These are phyloP conservation scores for Menidia menidia DNA, from an alignment of 2,797 vertebrate genomes.

Conservation along the genomic window DNA sequence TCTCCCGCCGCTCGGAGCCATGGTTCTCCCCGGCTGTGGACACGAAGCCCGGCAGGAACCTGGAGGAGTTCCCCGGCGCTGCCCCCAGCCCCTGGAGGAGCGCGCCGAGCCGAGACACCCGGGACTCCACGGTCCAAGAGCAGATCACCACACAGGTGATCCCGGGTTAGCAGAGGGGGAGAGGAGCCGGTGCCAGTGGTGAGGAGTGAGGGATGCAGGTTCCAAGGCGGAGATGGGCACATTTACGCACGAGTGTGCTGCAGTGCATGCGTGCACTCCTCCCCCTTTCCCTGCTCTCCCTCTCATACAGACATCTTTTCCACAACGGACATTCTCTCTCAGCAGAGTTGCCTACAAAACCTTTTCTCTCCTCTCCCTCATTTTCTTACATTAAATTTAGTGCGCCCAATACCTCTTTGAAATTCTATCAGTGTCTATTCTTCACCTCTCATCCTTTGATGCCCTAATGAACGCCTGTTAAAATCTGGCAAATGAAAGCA, in stretches of 20 bases:
- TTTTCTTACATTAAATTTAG: background rate
- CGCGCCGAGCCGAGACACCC: conserved; percentile 73
- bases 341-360: background rate
- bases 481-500: background rate
- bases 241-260: conserved; percentile 70
- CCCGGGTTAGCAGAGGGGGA: conserved; percentile 34
- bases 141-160: conserved; percentile 55
- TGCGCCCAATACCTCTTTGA: conserved; percentile 6
- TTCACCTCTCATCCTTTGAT: conserved; percentile 60
- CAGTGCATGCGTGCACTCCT: conserved; percentile 33
- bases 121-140: conserved; percentile 70
- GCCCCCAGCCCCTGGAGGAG: conserved; percentile 78
- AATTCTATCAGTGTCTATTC: conserved; percentile 6
- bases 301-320: conserved; percentile 23
- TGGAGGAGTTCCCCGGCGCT: conserved; percentile 67
- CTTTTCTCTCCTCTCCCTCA: background rate
- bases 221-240: conserved; percentile 54
- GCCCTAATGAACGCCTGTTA: conserved; percentile 1
- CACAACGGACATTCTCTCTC: conserved; percentile 19
- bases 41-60: conserved; percentile 77
- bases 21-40: conserved; percentile 59
- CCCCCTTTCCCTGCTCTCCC: conserved; percentile 15
- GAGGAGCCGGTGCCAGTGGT: conserved; percentile 33
- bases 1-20: conserved; percentile 70
- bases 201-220: conserved; percentile 38